A percentile compares a stretch with the other conserved stretches of the same genome.
These are phyloP conservation scores for Bubo blakistoni DNA, from an alignment of 2,113 vertebrate species.

Conservation along the genomic window DNA sequence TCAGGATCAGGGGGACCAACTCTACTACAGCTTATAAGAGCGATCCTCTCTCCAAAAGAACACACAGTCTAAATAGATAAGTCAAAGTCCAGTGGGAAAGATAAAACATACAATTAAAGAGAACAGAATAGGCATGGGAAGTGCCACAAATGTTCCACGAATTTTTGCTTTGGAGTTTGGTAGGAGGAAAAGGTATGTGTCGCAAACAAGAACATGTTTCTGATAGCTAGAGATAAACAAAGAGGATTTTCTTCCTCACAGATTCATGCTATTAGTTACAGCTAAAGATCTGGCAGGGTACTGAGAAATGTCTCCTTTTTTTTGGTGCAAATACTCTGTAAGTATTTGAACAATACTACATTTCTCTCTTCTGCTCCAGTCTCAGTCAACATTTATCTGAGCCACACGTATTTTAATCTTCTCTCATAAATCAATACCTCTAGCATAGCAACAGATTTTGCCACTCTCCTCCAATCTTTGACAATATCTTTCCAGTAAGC, in stretches of 20 bases:
- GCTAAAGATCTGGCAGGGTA: not conserved
- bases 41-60: not conserved
- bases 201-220: not conserved
- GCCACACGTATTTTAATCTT: not conserved
- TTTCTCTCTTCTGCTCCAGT: not conserved
- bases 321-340: not conserved
- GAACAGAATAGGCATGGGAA: not conserved
- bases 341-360: not conserved
- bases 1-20: not conserved
- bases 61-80: not conserved
- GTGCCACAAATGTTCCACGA: not conserved
- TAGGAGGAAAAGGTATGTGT: not conserved
- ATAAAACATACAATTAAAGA: not conserved
- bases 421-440: constrained; percentile 23
- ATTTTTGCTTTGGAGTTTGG: not conserved
- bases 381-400: constrained; percentile 7
- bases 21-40: not conserved
- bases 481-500: not conserved
- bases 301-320: not conserved
- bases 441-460: not conserved
- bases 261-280: not conserved
- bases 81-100: not conserved
- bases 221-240: not conserved
- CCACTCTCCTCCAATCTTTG: not conserved
- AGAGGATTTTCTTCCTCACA: not conserved